Evolutionary conservation across 1,140 invertebrate genomes (phyloP).

Genomic region (Drosophila malerkotliana): DNA sequence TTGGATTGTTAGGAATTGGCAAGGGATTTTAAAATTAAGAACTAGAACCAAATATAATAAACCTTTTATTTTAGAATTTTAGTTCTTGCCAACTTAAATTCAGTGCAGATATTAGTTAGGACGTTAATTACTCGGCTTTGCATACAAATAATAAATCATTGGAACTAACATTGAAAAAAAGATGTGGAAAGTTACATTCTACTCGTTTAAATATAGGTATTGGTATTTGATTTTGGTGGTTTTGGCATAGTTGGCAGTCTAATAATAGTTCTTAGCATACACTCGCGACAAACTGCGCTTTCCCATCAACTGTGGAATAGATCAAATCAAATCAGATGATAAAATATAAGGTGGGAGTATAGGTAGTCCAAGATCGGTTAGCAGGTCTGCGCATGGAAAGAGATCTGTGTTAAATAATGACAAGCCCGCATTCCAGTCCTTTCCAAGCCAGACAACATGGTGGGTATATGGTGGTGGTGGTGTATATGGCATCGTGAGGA

Average conservation of each 20-base stretch:
- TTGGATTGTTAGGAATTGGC: neutral
- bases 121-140: conserved; percentile 12
- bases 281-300: conserved; percentile 79
- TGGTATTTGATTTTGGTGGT: conserved; percentile 54
- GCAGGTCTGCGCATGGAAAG: conserved; percentile 38
- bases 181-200: conserved; percentile 63
- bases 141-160: conserved; percentile 35
- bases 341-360: conserved; percentile 46
- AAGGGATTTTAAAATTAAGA: neutral
- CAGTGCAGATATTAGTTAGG: conserved; percentile 44
- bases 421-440: conserved; percentile 35
- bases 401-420: conserved; percentile 10
- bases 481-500: conserved; percentile 34
- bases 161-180: conserved; percentile 64
- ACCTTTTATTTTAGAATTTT: neutral
- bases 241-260: conserved; percentile 61
- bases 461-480: conserved; percentile 8
- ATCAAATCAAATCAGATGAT: conserved; percentile 71
- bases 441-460: conserved; percentile 23
- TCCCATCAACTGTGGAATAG: conserved; percentile 81
- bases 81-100: conserved; percentile 33
- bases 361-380: conserved; percentile 40
- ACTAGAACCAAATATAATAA: too few relatives aligned
- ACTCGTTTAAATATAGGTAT: conserved; percentile 50
- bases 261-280: conserved; percentile 74